Percentiles rank a stretch among this genome's conserved stretches.
Evolutionary conservation across 2,888 invertebrate genomes (phyloP).

Genomic region (Tetranychus piercei): DNA sequence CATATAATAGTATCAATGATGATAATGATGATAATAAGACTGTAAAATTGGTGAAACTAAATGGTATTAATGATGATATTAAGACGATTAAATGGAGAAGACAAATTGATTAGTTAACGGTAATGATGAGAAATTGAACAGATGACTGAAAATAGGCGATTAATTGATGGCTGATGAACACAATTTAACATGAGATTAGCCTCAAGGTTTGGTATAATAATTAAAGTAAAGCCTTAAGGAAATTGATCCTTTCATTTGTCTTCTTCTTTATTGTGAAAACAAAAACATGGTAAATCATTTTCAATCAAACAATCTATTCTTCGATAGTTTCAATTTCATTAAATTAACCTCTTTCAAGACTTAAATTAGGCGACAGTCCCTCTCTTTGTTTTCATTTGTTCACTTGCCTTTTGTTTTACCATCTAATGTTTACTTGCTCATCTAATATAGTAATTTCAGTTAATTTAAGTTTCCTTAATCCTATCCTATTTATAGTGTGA

Average conservation of each 20-base stretch:
- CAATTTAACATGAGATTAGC: background rate
- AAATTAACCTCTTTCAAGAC: no score
- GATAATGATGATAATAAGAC: background rate
- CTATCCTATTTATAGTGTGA: no score
- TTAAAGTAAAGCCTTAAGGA: background rate
- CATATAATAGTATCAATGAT: background rate
- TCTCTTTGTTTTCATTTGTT: no score
- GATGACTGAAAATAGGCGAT: background rate
- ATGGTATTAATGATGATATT: background rate
- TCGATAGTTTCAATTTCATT: no score
- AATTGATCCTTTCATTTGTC: background rate
- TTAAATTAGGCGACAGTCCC: no score
- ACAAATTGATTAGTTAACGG: background rate
- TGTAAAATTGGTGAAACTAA: background rate
- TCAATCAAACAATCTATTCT: no score
- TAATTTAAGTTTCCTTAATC: no score
- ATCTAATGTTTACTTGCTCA: no score
- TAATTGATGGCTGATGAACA: background rate
- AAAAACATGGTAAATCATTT: no score
- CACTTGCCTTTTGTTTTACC: no score
- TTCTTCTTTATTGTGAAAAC: no score
- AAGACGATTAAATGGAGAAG: conserved; percentile 1
- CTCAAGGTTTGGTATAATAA: background rate
- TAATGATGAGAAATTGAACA: background rate
- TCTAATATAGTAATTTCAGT: no score